These are phyloP conservation scores for Chesias legatella DNA, from an alignment of 2,888 invertebrate species.

Conservation along the genomic window DNA sequence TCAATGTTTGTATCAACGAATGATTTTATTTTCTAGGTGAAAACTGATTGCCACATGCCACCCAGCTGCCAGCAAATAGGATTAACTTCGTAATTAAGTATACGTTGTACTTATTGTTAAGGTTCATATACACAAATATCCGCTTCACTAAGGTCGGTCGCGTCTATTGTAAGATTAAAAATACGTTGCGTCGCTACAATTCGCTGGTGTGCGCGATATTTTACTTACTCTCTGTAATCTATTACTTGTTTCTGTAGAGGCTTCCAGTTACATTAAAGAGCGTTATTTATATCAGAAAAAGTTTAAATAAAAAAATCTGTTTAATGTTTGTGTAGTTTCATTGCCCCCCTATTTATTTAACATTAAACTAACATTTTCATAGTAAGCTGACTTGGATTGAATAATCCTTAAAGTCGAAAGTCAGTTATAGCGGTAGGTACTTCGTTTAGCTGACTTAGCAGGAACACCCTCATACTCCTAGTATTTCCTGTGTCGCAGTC, in stretches of 20 bases:
- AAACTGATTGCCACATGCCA: constrained; percentile 59
- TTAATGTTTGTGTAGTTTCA: constrained; percentile 47
- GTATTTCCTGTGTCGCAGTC: no score
- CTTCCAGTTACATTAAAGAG: constrained; percentile 74
- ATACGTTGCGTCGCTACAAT: constrained; percentile 2
- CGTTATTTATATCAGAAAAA: constrained; percentile 71
- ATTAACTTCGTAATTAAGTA: constrained; percentile 24
- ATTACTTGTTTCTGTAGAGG: constrained; percentile 67
- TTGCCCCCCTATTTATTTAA: constrained; percentile 3
- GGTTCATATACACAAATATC: constrained; percentile 1
- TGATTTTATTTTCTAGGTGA: constrained; percentile 65
- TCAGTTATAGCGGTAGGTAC: no score
- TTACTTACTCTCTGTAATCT: constrained; percentile 20
- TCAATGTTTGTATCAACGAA: constrained; percentile 4
- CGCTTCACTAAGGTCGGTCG: background rate
- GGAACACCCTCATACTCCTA: no score
- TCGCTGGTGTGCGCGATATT: constrained; percentile 8
- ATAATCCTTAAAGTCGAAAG: no score
- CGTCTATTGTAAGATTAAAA: background rate
- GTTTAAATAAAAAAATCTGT: constrained; percentile 75
- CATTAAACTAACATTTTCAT: no score
- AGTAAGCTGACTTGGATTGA: no score
- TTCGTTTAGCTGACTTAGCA: no score
- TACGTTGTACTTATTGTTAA: constrained; percentile 26
- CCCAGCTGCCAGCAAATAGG: constrained; percentile 43